These are phyloP conservation scores for Montipora efflorescens DNA, from an alignment of 64 coral and sea anemone species.

Conservation along the genomic window DNA sequence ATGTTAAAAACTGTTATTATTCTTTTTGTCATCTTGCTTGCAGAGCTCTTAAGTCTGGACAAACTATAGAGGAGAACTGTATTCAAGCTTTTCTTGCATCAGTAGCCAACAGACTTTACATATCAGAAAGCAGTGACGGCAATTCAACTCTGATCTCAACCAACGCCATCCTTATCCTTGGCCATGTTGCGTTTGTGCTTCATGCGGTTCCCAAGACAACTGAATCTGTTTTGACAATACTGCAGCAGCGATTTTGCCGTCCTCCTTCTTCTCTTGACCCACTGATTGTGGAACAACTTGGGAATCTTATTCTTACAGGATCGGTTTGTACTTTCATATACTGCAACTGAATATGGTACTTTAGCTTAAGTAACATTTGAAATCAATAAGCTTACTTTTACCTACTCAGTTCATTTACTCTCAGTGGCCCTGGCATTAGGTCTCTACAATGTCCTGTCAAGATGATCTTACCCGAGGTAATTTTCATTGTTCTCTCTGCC, in stretches of 20 bases:
- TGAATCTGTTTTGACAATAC: conserved; percentile 84
- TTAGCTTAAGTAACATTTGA: no score
- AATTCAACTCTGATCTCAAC: conserved; percentile 81
- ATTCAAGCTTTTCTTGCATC: conserved; percentile 84
- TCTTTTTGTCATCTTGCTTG: not conserved
- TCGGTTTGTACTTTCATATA: conserved; percentile 21
- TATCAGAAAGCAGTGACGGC: conserved; percentile 72
- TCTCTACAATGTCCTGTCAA: no score
- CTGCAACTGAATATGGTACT: not conserved
- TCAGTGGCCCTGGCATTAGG: no score
- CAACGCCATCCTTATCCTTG: conserved; percentile 86
- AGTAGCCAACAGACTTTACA: conserved; percentile 88
- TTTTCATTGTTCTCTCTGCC: no score
- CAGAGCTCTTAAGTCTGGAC: conserved; percentile 76
- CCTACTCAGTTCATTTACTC: no score
- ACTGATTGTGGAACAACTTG: conserved; percentile 95
- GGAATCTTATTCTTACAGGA: conserved; percentile 78
- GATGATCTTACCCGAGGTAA: no score
- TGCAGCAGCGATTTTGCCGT: conserved; percentile 93
- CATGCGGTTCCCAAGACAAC: conserved; percentile 80
- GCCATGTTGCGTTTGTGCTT: conserved; percentile 89
- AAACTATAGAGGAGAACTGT: conserved; percentile 72
- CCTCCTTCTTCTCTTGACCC: conserved; percentile 94
- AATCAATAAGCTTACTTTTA: no score
- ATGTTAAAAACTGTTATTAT: not conserved